phyloP scores from a whole-genome alignment of 2,797 vertebrate genomes.

The Decapterus maruadsi region DNA sequence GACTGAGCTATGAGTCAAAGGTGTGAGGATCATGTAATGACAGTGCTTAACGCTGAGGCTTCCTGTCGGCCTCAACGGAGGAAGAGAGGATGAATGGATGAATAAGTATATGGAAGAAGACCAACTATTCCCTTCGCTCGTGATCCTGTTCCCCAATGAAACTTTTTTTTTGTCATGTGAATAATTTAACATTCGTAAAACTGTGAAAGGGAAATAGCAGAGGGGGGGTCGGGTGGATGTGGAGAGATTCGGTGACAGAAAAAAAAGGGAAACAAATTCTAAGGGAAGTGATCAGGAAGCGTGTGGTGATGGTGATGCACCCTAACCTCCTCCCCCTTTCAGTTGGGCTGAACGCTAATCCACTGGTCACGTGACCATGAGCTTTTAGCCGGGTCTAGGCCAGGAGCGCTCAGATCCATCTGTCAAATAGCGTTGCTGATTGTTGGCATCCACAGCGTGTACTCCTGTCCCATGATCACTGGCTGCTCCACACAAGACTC shows the following conservation, averaged over 20 bases:
- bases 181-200: not conserved
- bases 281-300: constrained; percentile 80
- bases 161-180: not conserved
- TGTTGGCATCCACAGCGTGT: constrained; percentile 63
- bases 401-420: constrained; percentile 73
- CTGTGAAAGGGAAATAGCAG: not conserved
- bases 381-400: constrained; percentile 71
- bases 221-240: too few relatives aligned
- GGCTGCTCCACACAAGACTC: constrained; percentile 36
- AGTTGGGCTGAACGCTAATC: constrained; percentile 80
- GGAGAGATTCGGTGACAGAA: constrained; percentile 33
- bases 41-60: constrained; percentile 10
- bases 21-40: constrained; percentile 54
- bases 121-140: not conserved
- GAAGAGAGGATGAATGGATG: constrained; percentile 1
- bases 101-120: not conserved
- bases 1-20: constrained; percentile 62
- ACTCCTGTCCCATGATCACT: constrained; percentile 56
- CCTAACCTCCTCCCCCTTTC: constrained; percentile 72
- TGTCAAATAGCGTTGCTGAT: constrained; percentile 73
- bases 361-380: constrained; percentile 78
- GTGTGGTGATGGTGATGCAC: constrained; percentile 69
- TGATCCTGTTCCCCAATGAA: not conserved
- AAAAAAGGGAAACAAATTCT: constrained; percentile 64
- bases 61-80: constrained; percentile 8